Evolutionary conservation across 2,888 invertebrate genomes (phyloP).

Genomic region (Scaptomyza caliginosa): DNA sequence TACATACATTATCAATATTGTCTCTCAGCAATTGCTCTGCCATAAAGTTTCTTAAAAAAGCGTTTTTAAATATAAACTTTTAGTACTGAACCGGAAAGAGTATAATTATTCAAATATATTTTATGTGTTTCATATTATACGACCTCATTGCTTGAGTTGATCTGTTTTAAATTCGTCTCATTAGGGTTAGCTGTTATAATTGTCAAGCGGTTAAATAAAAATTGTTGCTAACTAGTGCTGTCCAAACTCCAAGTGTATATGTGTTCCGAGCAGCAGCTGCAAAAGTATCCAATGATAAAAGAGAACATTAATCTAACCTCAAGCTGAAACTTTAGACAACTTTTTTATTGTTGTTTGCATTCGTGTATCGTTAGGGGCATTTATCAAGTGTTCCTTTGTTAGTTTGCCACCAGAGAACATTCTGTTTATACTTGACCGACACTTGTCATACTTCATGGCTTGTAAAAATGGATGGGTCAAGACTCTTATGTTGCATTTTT

Average conservation of each 20-base stretch:
- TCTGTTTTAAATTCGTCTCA: background rate
- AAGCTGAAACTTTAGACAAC: background rate
- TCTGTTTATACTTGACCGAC: conserved; percentile 62
- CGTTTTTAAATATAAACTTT: background rate
- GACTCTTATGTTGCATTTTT: conserved; percentile 25
- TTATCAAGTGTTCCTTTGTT: conserved; percentile 45
- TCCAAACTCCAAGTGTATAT: conserved; percentile 21
- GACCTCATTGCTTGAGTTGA: background rate
- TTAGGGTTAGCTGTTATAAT: background rate
- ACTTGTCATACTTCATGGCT: conserved; percentile 54
- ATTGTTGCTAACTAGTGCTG: background rate
- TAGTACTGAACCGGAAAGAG: background rate
- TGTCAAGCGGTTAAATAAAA: conserved; percentile 6
- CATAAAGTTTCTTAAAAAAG: background rate
- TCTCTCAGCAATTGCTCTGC: background rate
- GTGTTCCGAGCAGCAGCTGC: conserved; percentile 9
- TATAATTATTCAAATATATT: no score
- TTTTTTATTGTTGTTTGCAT: conserved; percentile 17
- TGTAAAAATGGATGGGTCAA: conserved; percentile 32
- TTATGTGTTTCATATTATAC: no score
- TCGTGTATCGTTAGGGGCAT: conserved; percentile 20
- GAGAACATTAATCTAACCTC: conserved; percentile 8
- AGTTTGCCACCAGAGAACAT: conserved; percentile 16
- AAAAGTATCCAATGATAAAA: conserved; percentile 9
- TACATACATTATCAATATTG: background rate